phyloP scores from a whole-genome alignment of 2,113 vertebrate species.

The Albula glossodonta region DNA sequence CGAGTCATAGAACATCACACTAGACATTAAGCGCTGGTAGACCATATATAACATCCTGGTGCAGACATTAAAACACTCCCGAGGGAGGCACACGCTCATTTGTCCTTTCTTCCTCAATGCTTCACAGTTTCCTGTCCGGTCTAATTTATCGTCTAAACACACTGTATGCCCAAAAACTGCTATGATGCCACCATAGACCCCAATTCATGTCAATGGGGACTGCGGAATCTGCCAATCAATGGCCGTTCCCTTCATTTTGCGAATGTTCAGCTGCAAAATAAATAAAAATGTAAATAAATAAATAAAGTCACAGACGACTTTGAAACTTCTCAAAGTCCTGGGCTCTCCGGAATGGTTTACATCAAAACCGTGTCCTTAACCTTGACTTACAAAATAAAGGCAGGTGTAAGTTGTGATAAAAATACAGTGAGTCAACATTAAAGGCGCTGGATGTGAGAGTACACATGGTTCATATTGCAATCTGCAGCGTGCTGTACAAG shows the following conservation, averaged over 20 bases:
- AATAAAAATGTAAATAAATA: background rate
- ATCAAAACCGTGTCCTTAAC: background rate
- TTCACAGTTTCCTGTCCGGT: background rate
- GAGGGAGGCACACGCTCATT: background rate
- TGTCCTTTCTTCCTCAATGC: background rate
- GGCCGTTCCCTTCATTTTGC: background rate
- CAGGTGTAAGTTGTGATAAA: too few relatives aligned
- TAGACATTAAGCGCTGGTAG: slow-evolving; percentile 6
- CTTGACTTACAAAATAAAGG: background rate
- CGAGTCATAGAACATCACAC: slow-evolving; percentile 1
- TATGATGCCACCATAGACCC: background rate
- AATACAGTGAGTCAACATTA: background rate
- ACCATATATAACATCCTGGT: background rate
- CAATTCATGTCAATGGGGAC: background rate
- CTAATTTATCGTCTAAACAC: background rate
- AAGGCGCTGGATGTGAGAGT: background rate
- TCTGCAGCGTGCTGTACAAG: background rate
- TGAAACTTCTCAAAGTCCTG: too few relatives aligned
- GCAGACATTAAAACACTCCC: background rate
- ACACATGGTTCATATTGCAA: background rate
- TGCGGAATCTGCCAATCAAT: background rate
- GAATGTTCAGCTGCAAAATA: background rate
- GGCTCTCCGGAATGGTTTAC: background rate
- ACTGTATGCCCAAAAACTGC: background rate
- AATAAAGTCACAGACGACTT: too few relatives aligned